Conservation (phyloP, 2,888 invertebrate genomes). For the Drosophila diplacantha region DNA sequence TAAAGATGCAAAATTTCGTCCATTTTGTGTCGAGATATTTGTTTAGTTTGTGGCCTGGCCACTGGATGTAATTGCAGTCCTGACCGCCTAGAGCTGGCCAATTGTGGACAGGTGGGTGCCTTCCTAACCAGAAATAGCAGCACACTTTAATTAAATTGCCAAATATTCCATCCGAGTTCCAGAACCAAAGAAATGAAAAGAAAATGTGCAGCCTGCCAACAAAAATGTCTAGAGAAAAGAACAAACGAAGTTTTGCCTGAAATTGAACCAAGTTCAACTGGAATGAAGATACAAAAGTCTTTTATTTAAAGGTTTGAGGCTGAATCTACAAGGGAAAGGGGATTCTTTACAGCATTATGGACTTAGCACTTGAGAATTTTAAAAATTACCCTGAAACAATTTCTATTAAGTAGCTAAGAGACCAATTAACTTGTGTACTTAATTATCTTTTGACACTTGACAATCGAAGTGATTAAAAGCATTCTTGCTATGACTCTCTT, state of each 20-base stretch:
- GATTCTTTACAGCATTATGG: background rate
- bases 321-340: background rate
- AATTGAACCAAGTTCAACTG: background rate
- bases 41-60: constrained; percentile 24
- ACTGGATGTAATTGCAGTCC: constrained; percentile 17
- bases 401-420: background rate
- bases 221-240: background rate
- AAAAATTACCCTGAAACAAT: too few species aligned
- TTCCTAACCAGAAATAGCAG: constrained; percentile 13
- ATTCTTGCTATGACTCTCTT: background rate
- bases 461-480: background rate
- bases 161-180: background rate
- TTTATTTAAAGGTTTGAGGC: background rate
- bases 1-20: constrained; percentile 2
- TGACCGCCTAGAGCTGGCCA: constrained; percentile 6
- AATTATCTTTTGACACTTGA: background rate
- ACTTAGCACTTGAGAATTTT: background rate
- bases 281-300: background rate
- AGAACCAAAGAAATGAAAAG: constrained; percentile 3
- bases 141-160: constrained; percentile 28
- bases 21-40: constrained; percentile 18
- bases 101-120: constrained; percentile 23
- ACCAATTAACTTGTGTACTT: background rate
- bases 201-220: constrained; percentile 1
- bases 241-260: background rate